A percentile compares a stretch with the other conserved stretches of the same genome.
Conservation (phyloP, 2,888 invertebrate genomes). For the Habroteleia sp. region DNA sequence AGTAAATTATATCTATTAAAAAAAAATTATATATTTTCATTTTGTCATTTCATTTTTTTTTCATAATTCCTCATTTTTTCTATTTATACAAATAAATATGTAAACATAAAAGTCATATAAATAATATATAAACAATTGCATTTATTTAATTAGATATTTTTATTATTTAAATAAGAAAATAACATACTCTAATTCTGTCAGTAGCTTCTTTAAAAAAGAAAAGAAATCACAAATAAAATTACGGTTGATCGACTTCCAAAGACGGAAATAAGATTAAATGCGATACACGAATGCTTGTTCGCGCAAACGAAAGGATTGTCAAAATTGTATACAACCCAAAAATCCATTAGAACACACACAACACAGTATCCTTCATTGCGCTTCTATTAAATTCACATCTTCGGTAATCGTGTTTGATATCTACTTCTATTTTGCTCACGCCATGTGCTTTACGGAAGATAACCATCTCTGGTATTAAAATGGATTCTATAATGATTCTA, state of each 20-base stretch:
- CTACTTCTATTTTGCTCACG: constrained; percentile 28
- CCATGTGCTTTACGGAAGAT: constrained; percentile 25
- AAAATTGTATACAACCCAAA: background rate
- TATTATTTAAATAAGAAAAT: too few species aligned
- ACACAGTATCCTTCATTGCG: constrained; percentile 3
- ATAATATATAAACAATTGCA: too few species aligned
- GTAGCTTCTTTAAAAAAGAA: background rate
- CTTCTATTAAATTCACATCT: constrained; percentile 15
- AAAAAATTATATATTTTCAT: too few species aligned
- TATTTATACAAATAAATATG: too few species aligned
- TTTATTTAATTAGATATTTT: too few species aligned
- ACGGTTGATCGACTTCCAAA: constrained; percentile 9
- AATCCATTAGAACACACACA: constrained; percentile 4
- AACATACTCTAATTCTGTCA: too few species aligned
- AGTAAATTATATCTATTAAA: too few species aligned
- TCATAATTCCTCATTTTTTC: too few species aligned
- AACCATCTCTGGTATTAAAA: constrained; percentile 13
- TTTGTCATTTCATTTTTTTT: too few species aligned
- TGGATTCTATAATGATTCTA: too few species aligned
- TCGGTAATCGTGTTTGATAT: constrained; percentile 25
- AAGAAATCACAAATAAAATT: background rate
- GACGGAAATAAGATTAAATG: constrained; percentile 27
- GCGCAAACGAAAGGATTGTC: constrained; percentile 34
- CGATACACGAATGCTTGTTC: constrained; percentile 19
- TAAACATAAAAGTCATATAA: too few species aligned